Percentiles rank a stretch among this genome's conserved stretches.
These are phyloP conservation scores for Aporrectodea caliginosa DNA, from an alignment of 1,140 invertebrate genomes.

Conservation along the genomic window DNA sequence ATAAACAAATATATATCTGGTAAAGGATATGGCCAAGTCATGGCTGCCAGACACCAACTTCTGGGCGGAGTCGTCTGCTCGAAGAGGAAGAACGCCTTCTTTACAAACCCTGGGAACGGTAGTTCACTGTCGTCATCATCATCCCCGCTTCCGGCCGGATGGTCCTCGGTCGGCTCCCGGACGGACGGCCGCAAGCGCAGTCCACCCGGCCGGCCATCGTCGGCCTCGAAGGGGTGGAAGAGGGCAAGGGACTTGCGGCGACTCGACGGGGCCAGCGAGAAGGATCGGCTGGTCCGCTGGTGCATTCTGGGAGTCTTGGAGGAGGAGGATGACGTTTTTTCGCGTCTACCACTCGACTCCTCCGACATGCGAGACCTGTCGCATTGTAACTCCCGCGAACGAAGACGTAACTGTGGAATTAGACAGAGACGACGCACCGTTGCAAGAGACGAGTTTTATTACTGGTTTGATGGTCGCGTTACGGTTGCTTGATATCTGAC, in stretches of 20 bases:
- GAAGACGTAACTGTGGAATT: no score
- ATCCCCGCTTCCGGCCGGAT: background rate
- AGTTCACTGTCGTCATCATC: background rate
- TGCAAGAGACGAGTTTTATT: no score
- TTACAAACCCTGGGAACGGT: constrained; percentile 1
- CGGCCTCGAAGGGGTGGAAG: background rate
- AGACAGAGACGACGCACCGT: no score
- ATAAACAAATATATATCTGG: background rate
- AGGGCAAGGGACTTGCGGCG: background rate
- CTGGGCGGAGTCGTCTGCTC: constrained; percentile 16
- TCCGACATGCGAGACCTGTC: no score
- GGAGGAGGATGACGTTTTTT: no score
- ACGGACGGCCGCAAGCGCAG: background rate
- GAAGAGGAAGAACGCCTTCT: constrained; percentile 10
- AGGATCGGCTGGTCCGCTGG: background rate
- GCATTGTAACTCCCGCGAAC: no score
- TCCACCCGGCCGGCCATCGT: background rate
- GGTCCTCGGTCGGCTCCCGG: background rate
- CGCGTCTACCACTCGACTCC: no score
- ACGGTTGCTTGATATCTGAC: no score
- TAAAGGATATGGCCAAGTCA: constrained; percentile 22
- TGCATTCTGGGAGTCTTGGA: no score
- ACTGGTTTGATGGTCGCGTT: no score
- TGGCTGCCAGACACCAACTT: constrained; percentile 8
- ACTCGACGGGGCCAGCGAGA: background rate